Percentiles rank a stretch among this genome's conserved stretches.
These are phyloP conservation scores for Copsychus sechellarum DNA, from an alignment of 2,113 vertebrate genomes.

Conservation along the genomic window DNA sequence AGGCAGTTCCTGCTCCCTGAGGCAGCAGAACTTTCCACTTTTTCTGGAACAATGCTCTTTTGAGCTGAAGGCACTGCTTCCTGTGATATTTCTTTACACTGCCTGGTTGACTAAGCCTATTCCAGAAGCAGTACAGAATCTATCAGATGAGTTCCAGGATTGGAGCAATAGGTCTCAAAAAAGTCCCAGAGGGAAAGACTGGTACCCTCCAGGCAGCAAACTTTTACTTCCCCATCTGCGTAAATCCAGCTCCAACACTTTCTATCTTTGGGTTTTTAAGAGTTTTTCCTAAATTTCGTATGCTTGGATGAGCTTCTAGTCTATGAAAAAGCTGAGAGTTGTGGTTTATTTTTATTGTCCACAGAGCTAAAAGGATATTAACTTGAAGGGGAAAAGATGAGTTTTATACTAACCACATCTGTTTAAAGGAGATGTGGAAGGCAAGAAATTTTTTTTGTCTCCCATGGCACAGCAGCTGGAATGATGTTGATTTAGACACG, in stretches of 20 bases:
- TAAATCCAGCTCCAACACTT: neutral
- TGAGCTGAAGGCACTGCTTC: neutral
- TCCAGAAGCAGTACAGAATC: neutral
- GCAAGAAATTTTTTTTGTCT: neutral
- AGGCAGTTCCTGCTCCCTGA: neutral
- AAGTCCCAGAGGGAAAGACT: neutral
- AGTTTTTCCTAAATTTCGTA: neutral
- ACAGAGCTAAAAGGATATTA: neutral
- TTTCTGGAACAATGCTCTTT: neutral
- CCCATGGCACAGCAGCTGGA: neutral
- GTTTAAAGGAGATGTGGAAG: neutral
- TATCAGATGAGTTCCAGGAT: neutral
- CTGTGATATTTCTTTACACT: neutral
- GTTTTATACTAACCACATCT: neutral
- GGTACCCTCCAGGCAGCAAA: neutral
- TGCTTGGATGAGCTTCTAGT: neutral
- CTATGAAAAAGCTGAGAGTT: neutral
- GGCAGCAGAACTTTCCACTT: neutral
- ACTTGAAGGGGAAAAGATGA: neutral
- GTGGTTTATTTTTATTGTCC: neutral
- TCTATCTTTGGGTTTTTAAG: neutral
- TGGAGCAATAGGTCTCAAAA: neutral
- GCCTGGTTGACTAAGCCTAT: neutral
- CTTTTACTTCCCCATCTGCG: rapidly evolving
- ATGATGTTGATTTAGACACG: neutral